Base-by-base conservation (phyloP, 2,797 vertebrate species). In the Aselliscus stoliczkanus region DNA sequence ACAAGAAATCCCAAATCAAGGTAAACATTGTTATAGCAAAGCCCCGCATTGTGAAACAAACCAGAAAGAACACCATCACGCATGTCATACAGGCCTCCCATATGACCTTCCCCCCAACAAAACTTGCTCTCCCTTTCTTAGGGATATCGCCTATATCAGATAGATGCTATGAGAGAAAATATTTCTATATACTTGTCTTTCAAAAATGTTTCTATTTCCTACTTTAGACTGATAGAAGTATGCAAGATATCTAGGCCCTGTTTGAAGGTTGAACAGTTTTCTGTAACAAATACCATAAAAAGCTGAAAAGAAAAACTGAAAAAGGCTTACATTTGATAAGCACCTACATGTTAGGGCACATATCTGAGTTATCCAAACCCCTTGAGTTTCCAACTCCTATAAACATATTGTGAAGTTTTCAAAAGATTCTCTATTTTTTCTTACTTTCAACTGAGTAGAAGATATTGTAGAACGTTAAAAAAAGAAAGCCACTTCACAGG, bases 181-280 rank as follows among this genome's bases (percentile, higher is more conserved):
- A 34, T 96, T 87, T 96, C 96, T 96, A 29, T 34, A 89, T 93
- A 34, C 27, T 95, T 96, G 90, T 95, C 29, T 96, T 81, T 72
- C 64, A 81, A 93, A 87, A 69, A 21, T 18, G 27, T 91, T 81
- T 95, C 14, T 88, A 90, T 81, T 90, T 83, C 31, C 84, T 37
- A 96, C 95, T 97, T 97, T 70, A n/a, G 92, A 62, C 27, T 65
- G 76, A 82, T 31, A 87, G 88, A 97, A 92, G 81, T 73, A 88
- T 58, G 34, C 96, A 94, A 88, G 62, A 86, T 70, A 76, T 52
- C 94, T 39, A 93, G 39, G 1, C 23, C 82, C 17, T 91, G 88
- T 79, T 88, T 23, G 82, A 87, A 52, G 47, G 85, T 25, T 52
- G 12, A 87, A 73, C 75, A 60, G 54, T 96, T 96, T 52, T 0